These are phyloP conservation scores for Choreutis nemorana DNA, from an alignment of 2,888 invertebrate genomes.

Conservation along the genomic window DNA sequence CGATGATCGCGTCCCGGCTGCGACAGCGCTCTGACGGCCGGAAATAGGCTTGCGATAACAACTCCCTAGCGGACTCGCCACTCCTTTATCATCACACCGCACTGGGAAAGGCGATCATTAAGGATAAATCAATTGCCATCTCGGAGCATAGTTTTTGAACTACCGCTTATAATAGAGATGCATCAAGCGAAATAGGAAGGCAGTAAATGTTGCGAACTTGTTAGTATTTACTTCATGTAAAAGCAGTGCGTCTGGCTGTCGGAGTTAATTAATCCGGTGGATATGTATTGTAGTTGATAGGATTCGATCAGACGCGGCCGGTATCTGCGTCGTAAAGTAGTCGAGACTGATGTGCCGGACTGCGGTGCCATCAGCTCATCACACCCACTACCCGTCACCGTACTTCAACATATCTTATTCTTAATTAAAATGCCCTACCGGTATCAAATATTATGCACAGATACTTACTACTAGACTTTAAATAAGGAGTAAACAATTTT, in stretches of 20 bases:
- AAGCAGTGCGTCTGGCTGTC: too few species aligned
- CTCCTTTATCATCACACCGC: slow-evolving; percentile 49
- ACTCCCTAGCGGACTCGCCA: slow-evolving; percentile 49
- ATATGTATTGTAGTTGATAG: slow-evolving; percentile 27
- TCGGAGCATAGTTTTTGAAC: slow-evolving; percentile 13
- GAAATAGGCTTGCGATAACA: slow-evolving; percentile 60
- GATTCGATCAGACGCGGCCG: slow-evolving; percentile 18
- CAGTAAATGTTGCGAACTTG: slow-evolving; percentile 1
- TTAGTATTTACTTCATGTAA: too few species aligned
- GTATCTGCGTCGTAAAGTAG: slow-evolving; percentile 28
- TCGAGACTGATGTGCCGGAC: slow-evolving; percentile 12
- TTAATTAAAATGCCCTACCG: too few species aligned
- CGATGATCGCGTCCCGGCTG: slow-evolving; percentile 47
- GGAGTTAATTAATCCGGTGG: slow-evolving; percentile 27
- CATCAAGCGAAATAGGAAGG: background rate
- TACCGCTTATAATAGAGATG: background rate
- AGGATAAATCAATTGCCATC: slow-evolving; percentile 51
- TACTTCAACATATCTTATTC: too few species aligned
- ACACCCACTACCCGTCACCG: slow-evolving; percentile 15
- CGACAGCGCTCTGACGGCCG: slow-evolving; percentile 54
- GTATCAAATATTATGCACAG: too few species aligned
- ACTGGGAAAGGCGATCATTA: slow-evolving; percentile 57
- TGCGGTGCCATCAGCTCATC: slow-evolving; percentile 10
- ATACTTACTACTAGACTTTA: too few species aligned
- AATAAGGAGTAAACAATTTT: too few species aligned